A percentile compares a stretch with the other conserved stretches of the same genome.
Conservation (phyloP, 2,113 vertebrate species). For the Girardinichthys multiradiatus region DNA sequence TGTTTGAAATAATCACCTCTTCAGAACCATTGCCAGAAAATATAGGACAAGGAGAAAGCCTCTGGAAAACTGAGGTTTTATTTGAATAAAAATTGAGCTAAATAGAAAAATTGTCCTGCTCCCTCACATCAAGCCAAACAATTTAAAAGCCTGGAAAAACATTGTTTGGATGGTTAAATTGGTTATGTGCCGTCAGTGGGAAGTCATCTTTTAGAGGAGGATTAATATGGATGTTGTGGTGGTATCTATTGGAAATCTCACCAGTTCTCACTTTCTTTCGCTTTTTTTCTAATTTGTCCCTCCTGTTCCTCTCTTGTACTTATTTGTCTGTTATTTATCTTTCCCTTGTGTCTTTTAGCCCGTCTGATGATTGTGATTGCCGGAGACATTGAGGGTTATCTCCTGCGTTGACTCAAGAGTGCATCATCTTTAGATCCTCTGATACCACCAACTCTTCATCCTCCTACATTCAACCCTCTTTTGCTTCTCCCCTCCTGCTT, state of each 20-base stretch:
- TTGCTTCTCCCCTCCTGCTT: slow-evolving; percentile 23
- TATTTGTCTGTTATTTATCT: slow-evolving; percentile 21
- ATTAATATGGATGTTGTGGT: slow-evolving; percentile 11
- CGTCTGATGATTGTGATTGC: slow-evolving; percentile 72
- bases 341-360: slow-evolving; percentile 51
- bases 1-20: slow-evolving; percentile 23
- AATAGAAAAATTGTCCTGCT: slow-evolving; percentile 16
- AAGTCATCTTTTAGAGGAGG: slow-evolving; percentile 34
- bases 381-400: slow-evolving; percentile 52
- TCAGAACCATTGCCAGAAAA: slow-evolving; percentile 41
- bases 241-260: slow-evolving; percentile 33
- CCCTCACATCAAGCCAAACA: slow-evolving; percentile 24
- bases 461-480: slow-evolving; percentile 12
- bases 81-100: slow-evolving; percentile 38
- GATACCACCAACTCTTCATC: slow-evolving; percentile 16
- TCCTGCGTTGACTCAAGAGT: slow-evolving; percentile 70
- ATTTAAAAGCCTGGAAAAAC: slow-evolving; percentile 36
- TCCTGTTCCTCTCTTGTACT: slow-evolving; percentile 8
- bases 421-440: slow-evolving; percentile 43
- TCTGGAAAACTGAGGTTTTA: slow-evolving; percentile 36
- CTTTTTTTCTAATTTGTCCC: slow-evolving; percentile 21
- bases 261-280: slow-evolving; percentile 14
- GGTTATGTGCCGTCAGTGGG: slow-evolving; percentile 18
- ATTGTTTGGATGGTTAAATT: slow-evolving; percentile 36
- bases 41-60: slow-evolving; percentile 16